phyloP scores from a whole-genome alignment of 2,888 invertebrate genomes.

The Hirtodrosophila trivittata region DNA sequence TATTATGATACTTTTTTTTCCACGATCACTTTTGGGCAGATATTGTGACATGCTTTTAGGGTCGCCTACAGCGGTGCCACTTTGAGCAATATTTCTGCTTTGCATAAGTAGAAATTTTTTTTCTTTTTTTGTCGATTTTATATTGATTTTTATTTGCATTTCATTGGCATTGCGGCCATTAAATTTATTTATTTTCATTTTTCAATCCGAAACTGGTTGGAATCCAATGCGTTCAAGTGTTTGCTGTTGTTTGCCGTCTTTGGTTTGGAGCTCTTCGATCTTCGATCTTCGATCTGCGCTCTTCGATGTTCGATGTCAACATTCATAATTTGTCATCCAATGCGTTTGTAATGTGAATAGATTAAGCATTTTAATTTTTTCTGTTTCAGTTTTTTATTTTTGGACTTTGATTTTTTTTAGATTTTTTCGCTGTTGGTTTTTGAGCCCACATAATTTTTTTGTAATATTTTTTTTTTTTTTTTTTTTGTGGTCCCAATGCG shows the following conservation, averaged over 20 bases:
- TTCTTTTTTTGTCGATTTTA: conserved; percentile 34
- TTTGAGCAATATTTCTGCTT: conserved; percentile 78
- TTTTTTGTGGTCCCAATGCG: conserved; percentile 11
- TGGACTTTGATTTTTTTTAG: conserved; percentile 14
- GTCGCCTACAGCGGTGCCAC: conserved; percentile 60
- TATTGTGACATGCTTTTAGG: conserved; percentile 76
- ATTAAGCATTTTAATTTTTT: conserved; percentile 54
- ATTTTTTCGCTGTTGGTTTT: conserved; percentile 23
- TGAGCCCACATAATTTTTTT: conserved; percentile 34
- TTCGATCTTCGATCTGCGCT: conserved; percentile 1
- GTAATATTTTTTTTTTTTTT: conserved; percentile 21
- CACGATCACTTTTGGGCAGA: conserved; percentile 46
- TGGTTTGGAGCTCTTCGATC: conserved; percentile 21
- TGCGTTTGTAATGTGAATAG: conserved; percentile 68
- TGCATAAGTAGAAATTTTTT: conserved; percentile 76
- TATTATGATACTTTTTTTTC: conserved; percentile 15
- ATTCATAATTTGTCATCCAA: conserved; percentile 71
- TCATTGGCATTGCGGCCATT: conserved; percentile 73
- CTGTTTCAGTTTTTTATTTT: conserved; percentile 26
- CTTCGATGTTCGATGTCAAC: conserved; percentile 50
- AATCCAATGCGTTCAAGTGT: conserved; percentile 48
- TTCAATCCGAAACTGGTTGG: conserved; percentile 63
- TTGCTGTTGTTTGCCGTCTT: conserved; percentile 67
- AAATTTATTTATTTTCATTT: conserved; percentile 67
- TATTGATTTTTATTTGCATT: conserved; percentile 69